Base-by-base conservation (phyloP, 64 coral and sea anemone genomes). In the Pachyseris speciosa region DNA sequence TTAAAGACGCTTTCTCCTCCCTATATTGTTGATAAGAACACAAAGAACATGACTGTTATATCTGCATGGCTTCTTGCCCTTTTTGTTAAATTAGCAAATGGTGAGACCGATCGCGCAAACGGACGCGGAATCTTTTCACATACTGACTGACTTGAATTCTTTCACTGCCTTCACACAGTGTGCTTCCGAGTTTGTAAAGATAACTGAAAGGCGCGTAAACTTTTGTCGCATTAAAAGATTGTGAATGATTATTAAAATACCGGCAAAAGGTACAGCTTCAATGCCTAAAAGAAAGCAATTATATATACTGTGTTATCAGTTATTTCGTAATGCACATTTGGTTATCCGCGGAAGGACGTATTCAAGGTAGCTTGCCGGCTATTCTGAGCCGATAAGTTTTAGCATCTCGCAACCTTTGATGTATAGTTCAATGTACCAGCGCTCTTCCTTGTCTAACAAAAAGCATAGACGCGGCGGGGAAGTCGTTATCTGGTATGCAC, bases 251-350 rank as follows among this genome's bases (percentile, higher is more conserved):
- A 45, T 11, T 50, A 25, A 76, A 52, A 55, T 20, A 57, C 75
- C 50, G 30, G 39, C 22, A 19, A 50, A 53, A 77, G 4, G 16
- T 9, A 0, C 22, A 13, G 51, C 20, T 9, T 42, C 3, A 20
- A 11, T 7, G 77, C 22, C 9, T 63, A 39, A 63, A 36, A 8
- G 77, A 81, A 20, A 39, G 10, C 19, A 12, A 38, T 19, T 20
- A 36, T 81, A 61, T 20, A 36, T 81, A 61, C 52, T 61, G 2
- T 81, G 53, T 81, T 81, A 81, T 63, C 53, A 26, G 77, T 59
- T 39, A 53, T n/a, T 61, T 81, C 20, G 29, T 26, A 19, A 24
- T 60, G 22, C 53, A 4, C 9, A 15, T 81, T 76, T 63, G 77
- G 33, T 81, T 37, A 61, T 77, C 44, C 74, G 48, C 52, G n/a